These are phyloP conservation scores for Acrobasis consociella DNA, from an alignment of 2,888 invertebrate species.

Conservation along the genomic window DNA sequence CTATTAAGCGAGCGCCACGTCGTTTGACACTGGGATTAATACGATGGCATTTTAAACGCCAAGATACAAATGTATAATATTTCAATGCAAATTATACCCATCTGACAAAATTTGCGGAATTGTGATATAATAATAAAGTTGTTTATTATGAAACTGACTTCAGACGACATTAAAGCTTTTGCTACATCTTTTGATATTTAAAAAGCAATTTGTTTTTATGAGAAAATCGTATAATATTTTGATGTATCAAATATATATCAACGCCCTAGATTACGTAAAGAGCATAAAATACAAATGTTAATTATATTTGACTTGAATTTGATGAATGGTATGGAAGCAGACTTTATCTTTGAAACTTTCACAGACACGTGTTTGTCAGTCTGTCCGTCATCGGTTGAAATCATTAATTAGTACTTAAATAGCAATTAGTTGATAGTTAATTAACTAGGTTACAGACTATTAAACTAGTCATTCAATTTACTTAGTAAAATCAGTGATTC, in stretches of 20 bases:
- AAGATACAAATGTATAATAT: conserved; percentile 30
- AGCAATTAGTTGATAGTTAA: conserved; percentile 63
- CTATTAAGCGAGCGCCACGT: conserved; percentile 69
- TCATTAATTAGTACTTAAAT: conserved; percentile 62
- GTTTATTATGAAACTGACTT: neutral
- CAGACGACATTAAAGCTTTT: neutral
- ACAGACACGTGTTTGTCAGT: conserved; percentile 53
- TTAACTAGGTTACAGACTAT: conserved; percentile 54
- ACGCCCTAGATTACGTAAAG: neutral
- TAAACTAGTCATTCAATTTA: conserved; percentile 46
- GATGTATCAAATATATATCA: neutral
- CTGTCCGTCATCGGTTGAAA: conserved; percentile 58
- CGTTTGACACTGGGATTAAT: conserved; percentile 72
- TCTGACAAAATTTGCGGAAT: conserved; percentile 13
- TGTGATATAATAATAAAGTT: conserved; percentile 11
- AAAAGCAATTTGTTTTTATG: conserved; percentile 1
- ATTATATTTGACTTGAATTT: conserved; percentile 23
- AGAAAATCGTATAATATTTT: neutral
- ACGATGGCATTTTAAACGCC: conserved; percentile 58
- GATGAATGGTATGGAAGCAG: conserved; percentile 19
- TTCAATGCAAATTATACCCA: conserved; percentile 14
- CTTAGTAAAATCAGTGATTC: conserved; percentile 30
- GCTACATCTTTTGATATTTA: neutral
- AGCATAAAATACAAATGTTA: conserved; percentile 19
- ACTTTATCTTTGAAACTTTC: conserved; percentile 41